These are phyloP conservation scores for Polypedilum pembai DNA, from an alignment of 1,140 invertebrate genomes.

Conservation along the genomic window DNA sequence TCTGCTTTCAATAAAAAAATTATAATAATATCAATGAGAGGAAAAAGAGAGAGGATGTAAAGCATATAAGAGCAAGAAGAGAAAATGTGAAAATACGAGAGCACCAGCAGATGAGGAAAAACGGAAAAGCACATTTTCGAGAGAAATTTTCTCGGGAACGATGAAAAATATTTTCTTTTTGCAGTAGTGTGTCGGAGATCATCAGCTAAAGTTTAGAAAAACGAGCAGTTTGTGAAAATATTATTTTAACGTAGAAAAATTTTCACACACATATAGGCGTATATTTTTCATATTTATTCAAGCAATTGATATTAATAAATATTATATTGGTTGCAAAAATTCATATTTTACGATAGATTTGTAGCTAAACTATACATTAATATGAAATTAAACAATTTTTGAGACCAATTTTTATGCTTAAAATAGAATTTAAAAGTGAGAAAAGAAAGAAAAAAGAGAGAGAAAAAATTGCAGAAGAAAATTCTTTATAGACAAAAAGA, in stretches of 20 bases:
- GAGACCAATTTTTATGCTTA: slow-evolving; percentile 17
- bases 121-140: slow-evolving; percentile 16
- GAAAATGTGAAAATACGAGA: not conserved
- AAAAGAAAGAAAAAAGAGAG: not conserved
- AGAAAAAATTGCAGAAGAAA: not conserved
- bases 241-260: slow-evolving; percentile 22
- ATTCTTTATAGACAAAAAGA: not conserved
- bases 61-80: not conserved
- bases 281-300: not conserved
- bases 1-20: not conserved
- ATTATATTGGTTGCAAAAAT: not conserved
- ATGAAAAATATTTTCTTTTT: slow-evolving; percentile 14
- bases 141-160: slow-evolving; percentile 13
- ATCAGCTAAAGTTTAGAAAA: not conserved
- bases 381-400: not conserved
- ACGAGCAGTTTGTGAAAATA: not conserved
- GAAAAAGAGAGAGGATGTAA: not conserved
- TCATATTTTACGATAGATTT: not conserved
- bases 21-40: not conserved
- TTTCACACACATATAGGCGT: not conserved
- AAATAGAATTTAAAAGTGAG: slow-evolving; percentile 14
- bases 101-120: not conserved
- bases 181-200: slow-evolving; percentile 26
- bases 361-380: not conserved
- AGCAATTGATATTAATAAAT: slow-evolving; percentile 8